A percentile compares a stretch with the other conserved stretches of the same genome.
Conservation (phyloP, 2,113 vertebrate genomes). For the Nesoenas mayeri region DNA sequence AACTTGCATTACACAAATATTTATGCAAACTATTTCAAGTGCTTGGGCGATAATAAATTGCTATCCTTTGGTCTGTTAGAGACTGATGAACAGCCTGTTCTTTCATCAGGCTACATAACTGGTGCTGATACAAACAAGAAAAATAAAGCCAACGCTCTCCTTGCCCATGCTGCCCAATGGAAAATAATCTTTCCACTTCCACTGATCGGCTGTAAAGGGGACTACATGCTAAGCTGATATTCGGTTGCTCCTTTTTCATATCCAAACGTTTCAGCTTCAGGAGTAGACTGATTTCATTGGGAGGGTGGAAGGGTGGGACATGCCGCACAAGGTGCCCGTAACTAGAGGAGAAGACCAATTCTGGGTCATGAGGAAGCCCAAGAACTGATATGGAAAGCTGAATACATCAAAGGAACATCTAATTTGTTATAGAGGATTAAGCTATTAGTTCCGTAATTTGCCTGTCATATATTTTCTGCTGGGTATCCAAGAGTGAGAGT, state of each 20-base stretch:
- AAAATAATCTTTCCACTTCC: neutral
- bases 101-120: neutral
- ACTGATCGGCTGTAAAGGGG: neutral
- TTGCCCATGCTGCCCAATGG: neutral
- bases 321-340: neutral
- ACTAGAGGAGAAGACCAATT: neutral
- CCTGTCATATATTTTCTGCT: neutral
- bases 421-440: neutral
- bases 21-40: slow-evolving; percentile 26
- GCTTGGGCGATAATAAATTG: neutral
- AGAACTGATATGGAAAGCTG: neutral
- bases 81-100: neutral
- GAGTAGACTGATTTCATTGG: neutral
- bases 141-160: neutral
- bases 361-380: neutral
- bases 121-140: neutral
- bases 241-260: neutral
- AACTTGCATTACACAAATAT: neutral
- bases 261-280: neutral
- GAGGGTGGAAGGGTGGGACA: neutral
- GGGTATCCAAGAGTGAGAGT: neutral
- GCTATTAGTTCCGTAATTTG: neutral
- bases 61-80: neutral
- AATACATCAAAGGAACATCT: neutral
- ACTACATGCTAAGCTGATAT: neutral